Conservation (phyloP, 2,888 invertebrate genomes). For the Keiferia lycopersicella region DNA sequence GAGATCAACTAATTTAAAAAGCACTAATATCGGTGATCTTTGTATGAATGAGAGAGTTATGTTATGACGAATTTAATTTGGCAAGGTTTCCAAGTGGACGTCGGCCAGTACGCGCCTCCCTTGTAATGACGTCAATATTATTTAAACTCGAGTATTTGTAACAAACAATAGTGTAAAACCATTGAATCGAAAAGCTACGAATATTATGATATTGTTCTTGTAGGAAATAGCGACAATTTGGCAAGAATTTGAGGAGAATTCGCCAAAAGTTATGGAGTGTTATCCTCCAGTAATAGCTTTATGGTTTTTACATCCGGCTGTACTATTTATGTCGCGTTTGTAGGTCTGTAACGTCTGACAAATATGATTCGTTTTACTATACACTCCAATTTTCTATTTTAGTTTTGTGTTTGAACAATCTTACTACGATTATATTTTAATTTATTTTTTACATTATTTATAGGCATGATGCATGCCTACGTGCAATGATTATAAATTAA, state of each 20-base stretch:
- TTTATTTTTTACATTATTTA: no score
- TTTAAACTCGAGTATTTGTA: conserved; percentile 1
- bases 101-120: conserved; percentile 55
- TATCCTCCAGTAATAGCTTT: not conserved
- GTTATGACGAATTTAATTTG: conserved; percentile 16
- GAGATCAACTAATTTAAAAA: not conserved
- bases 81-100: conserved; percentile 40
- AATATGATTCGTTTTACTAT: no score
- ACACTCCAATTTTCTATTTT: no score
- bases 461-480: no score
- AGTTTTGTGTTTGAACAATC: no score
- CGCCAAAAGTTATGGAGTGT: not conserved
- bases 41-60: conserved; percentile 14
- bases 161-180: conserved; percentile 18
- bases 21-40: not conserved
- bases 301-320: not conserved
- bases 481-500: no score
- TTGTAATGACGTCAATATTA: conserved; percentile 51
- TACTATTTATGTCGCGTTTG: no score
- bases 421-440: no score
- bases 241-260: conserved; percentile 7
- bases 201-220: not conserved
- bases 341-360: no score
- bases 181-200: conserved; percentile 5
- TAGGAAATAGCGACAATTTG: conserved; percentile 15